Percentiles rank a stretch among this genome's conserved stretches.
Evolutionary conservation across 1,140 invertebrate species (phyloP).

Genomic region (Gryllus bimaculatus): DNA sequence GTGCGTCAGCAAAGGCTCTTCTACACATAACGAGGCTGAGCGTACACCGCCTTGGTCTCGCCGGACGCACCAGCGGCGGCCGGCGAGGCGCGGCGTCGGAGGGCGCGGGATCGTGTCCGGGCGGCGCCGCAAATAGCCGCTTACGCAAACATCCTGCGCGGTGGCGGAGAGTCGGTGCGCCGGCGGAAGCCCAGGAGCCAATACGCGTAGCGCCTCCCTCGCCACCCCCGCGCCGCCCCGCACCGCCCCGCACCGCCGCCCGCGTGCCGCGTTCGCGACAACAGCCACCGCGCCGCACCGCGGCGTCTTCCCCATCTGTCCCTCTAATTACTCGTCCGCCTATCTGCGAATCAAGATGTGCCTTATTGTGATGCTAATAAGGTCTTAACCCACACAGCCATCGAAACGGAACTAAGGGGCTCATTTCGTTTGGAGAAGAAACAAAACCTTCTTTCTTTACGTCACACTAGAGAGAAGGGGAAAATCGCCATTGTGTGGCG

Average conservation of each 20-base stretch:
- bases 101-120: too few species aligned
- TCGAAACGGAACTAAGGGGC: slow-evolving; percentile 16
- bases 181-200: not conserved
- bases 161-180: too few species aligned
- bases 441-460: slow-evolving; percentile 5
- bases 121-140: too few species aligned
- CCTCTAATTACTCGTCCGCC: not conserved
- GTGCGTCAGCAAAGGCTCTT: too few species aligned
- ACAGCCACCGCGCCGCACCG: too few species aligned
- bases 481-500: not conserved
- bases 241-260: too few species aligned
- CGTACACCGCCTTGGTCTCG: too few species aligned
- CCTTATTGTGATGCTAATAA: slow-evolving; percentile 1
- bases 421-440: not conserved
- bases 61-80: too few species aligned
- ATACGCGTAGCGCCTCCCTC: not conserved
- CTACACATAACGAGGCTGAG: too few species aligned
- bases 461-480: slow-evolving; percentile 2
- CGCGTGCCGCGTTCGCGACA: not conserved
- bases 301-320: not conserved
- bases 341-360: slow-evolving; percentile 4
- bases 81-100: too few species aligned
- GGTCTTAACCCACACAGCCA: slow-evolving; percentile 7
- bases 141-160: too few species aligned
- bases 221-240: too few species aligned